Conservation (phyloP, 1,140 invertebrate genomes). For the Doryteuthis pealeii region DNA sequence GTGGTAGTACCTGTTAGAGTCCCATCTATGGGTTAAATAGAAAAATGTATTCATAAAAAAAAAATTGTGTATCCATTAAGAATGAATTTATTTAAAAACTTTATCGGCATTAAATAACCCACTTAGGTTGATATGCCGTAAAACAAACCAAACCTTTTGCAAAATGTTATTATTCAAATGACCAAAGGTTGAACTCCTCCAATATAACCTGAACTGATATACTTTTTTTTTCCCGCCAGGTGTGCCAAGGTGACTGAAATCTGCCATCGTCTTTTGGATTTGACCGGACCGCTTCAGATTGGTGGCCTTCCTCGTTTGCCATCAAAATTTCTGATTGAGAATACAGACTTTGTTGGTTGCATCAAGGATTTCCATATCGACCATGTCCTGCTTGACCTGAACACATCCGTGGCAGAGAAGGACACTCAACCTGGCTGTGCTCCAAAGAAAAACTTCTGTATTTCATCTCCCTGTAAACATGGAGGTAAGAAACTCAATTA, state of each 20-base stretch:
- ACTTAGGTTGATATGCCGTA: no score
- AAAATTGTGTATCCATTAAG: no score
- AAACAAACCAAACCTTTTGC: no score
- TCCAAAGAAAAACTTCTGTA: slow-evolving; percentile 80
- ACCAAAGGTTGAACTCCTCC: no score
- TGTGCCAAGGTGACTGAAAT: slow-evolving; percentile 85
- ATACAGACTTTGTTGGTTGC: slow-evolving; percentile 86
- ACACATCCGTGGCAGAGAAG: slow-evolving; percentile 86
- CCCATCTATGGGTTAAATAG: no score
- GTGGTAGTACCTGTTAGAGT: no score
- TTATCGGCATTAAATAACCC: no score
- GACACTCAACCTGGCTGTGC: slow-evolving; percentile 85
- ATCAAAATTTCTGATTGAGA: slow-evolving; percentile 77
- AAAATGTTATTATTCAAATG: no score
- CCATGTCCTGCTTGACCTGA: slow-evolving; percentile 84
- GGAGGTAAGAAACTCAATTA: slow-evolving; percentile 62
- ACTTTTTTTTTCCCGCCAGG: slow-evolving; percentile 26
- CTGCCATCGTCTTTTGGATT: slow-evolving; percentile 92
- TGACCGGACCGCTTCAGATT: slow-evolving; percentile 92
- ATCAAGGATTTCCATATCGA: slow-evolving; percentile 89
- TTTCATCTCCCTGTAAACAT: slow-evolving; percentile 81
- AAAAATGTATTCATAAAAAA: no score
- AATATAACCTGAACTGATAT: no score
- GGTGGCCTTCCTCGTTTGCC: slow-evolving; percentile 83
- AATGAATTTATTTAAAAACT: no score